A percentile compares a stretch with the other conserved stretches of the same genome.
phyloP scores from a whole-genome alignment of 2,888 invertebrate species.

The Drosophila paramelanica region DNA sequence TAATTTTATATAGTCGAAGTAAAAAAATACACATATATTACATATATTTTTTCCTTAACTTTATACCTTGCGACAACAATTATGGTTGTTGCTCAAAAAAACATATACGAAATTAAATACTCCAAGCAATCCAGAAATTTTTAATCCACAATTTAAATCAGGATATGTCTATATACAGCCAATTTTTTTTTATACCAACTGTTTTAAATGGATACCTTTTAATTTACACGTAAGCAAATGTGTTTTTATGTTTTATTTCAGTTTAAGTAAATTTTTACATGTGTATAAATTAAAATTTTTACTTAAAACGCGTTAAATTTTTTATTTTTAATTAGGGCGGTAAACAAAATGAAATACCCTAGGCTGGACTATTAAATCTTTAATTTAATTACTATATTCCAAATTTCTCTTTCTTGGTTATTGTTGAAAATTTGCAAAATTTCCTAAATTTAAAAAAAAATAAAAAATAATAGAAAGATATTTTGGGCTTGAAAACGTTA shows the following conservation, averaged over 20 bases:
- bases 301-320: constrained; percentile 29
- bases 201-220: constrained; percentile 40
- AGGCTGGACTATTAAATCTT: too few relatives aligned
- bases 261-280: constrained; percentile 68
- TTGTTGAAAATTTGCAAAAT: too few relatives aligned
- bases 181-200: constrained; percentile 32
- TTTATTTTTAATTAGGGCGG: background rate
- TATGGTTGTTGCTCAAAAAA: constrained; percentile 30
- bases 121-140: background rate
- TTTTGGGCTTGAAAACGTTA: too few relatives aligned
- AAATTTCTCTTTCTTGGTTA: too few relatives aligned
- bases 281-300: constrained; percentile 69
- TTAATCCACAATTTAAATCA: background rate
- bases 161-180: constrained; percentile 10
- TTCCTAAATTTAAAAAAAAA: too few relatives aligned
- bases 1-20: constrained; percentile 44
- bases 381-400: too few relatives aligned
- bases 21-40: constrained; percentile 31
- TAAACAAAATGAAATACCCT: too few relatives aligned
- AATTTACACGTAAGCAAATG: constrained; percentile 61
- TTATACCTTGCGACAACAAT: constrained; percentile 8
- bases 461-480: too few relatives aligned
- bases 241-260: constrained; percentile 67
- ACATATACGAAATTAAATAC: background rate
- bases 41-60: constrained; percentile 11